Evolutionary conservation across 2,113 vertebrate species (phyloP), one percentile per base, ranked within the genome.

Genomic region (Sapajus apella): DNA sequence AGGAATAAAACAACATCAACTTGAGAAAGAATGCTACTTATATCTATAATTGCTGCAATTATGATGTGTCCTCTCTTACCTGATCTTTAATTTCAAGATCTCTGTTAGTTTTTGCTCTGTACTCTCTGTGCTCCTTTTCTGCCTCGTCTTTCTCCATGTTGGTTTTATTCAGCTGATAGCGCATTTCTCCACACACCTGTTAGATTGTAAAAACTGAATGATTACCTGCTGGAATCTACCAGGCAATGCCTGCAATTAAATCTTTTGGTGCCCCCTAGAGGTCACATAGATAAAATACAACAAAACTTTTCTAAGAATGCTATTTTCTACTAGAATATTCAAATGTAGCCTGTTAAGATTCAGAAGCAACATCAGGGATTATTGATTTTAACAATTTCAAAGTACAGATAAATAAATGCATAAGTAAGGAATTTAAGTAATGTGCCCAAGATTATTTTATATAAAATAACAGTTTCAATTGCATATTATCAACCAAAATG

Each of bases 181-280:
- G 99, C 97, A 99, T 99, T 98, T 99, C 99, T 97, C 98, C 99
- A 98, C 98, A 99, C 97, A 99, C 98, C 99, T 99, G 98, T 98
- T 98, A 98, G 98, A 99, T 97, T 97, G 96, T 64, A 98, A 89
- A 98, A 97, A 98, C 93, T 97, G 96, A 58, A 98, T 87, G 81
- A 97, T 89, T 96, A 98, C 97, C 96, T 97, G 95, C 76, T 97
- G 90, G 96, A 96, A 94, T 56, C 86, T 12, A 95, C 70, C 72
- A 92, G 81, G 80, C 84, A 13, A 27, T 37, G 64, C 61, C 97
- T 95, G 87, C 98, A 98, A 97, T 95, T 76, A 98, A 95, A 98
- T 98, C 98, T 98, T 98, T 97, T 99, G 98, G 98, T 98, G 98
- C 98, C 98, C 98, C 96, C 99, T 99, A 98, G 97, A 98, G 99